Evolutionary conservation across 2,113 vertebrate species (phyloP), one percentile per base, ranked within the genome.

Genomic region (Takifugu flavidus): DNA sequence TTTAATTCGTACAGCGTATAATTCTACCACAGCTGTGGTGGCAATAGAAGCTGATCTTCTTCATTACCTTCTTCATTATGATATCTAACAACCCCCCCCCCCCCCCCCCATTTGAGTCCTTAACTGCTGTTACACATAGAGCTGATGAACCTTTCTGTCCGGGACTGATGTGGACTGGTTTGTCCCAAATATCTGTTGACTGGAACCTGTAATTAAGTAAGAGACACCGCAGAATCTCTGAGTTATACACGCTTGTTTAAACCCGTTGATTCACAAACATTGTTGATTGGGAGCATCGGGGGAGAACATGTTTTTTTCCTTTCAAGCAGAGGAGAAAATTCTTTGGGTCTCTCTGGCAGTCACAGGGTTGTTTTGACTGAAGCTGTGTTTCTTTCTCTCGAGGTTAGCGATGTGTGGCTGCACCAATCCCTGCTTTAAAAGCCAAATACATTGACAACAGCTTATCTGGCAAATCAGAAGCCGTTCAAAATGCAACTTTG

Each of bases 71-170:
- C 20, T 20, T 20, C 20, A 20, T 47, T 10, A 13, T 13, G 44
- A 70, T 43, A 55, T 53, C 5, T 25, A 57, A 49, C 58, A 67
- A 66, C 65, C 54, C 61, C 55, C 55, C 63, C n/a, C 0, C 47
- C 46, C 56, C 55, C 42, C 59, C 50, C 70, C 56, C 25, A 20
- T 62, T 20, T 63, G 52, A 62, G 79, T 65, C 73, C 56, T 74
- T 59, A 49, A 69, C 68, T 70, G 78, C 85, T 87, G 80, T 85
- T 86, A 88, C 78, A 86, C 86, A 86, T 83, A 66, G 67, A 45
- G 56, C 75, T 73, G 79, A 81, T 80, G 82, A 83, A 74, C 62
- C 39, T 29, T 56, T 69, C 71, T 64, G 54, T 29, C 15, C 59
- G 74, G 74, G 78, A 83, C 79, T 77, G 75, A 85, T 82, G 72